Base-by-base conservation (phyloP, 2,113 vertebrate genomes). In the Acanthisitta chloris region DNA sequence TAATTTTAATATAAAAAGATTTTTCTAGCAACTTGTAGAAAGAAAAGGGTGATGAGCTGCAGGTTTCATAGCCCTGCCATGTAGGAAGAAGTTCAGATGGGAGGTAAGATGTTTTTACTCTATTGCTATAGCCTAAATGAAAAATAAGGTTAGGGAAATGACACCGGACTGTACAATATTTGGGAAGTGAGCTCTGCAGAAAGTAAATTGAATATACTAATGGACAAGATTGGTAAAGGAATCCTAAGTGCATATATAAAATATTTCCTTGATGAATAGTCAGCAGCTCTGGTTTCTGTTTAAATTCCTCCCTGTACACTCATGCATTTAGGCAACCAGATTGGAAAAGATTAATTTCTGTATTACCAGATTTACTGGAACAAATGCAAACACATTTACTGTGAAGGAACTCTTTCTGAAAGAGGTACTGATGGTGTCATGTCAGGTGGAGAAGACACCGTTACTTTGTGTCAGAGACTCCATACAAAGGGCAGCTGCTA, bases 201-300 rank as follows among this genome's bases (percentile, higher is more conserved):
- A 72, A 19, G 6, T 87, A 96, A 93, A 85, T 87, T 51, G 72
- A 26, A 58, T 95, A 69, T 49, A 33, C 85, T 94, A 94, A 93
- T 78, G 89, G 33, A 93, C 92, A 83, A 87, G 83, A 86, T 95
- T 95, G 74, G 88, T 95, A 94, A 97, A 97, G 87, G 88, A 96
- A 90, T 90, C 69, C 76, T 95, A 67, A 51, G 71, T 84, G 81
- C 96, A 91, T 95, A 86, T 86, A 33, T 90, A 92, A 95, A 93
- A 90, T 78, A 29, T 91, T 98, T 97, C 95, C 94, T 91, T 96
- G 92, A 97, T 88, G 92, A 96, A 86, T 69, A 95, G 67, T 92
- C 79, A 86, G 54, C 16, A 36, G 77, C 79, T 96, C 97, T 98
- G 98, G 43, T 95, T 97, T 98, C 80, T 96, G 95, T 98, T 98